These are phyloP conservation scores for Lycocorax pyrrhopterus DNA, from an alignment of 2,113 vertebrate species.

Conservation along the genomic window DNA sequence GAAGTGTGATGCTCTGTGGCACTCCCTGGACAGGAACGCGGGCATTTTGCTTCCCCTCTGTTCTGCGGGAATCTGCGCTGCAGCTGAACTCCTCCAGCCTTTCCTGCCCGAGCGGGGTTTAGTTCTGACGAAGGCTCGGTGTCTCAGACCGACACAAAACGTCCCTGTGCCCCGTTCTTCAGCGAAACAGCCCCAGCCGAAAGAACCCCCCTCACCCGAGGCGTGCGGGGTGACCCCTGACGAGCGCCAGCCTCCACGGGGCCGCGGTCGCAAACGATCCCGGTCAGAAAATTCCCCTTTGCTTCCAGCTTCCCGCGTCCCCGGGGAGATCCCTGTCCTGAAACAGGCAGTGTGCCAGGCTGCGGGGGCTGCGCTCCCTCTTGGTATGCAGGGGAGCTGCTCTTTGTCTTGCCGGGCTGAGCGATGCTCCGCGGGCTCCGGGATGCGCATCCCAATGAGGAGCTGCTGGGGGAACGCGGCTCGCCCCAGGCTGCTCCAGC, in stretches of 20 bases:
- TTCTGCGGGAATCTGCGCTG: not conserved
- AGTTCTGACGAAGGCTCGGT: not conserved
- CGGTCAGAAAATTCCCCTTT: slow-evolving; percentile 1
- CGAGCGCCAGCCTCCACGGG: not conserved
- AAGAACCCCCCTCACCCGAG: not conserved
- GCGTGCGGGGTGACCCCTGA: not conserved
- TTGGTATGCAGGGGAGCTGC: not conserved
- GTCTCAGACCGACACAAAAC: not conserved
- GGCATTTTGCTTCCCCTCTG: not conserved
- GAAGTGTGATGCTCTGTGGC: not conserved
- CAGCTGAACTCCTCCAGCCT: not conserved
- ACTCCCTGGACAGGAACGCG: not conserved
- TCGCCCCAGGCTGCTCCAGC: not conserved
- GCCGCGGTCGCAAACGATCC: not conserved
- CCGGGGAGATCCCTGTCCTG: not conserved
- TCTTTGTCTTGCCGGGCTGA: fast-evolving
- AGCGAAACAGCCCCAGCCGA: not conserved
- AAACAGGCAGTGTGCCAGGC: no score
- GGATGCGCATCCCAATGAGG: slow-evolving; percentile 62
- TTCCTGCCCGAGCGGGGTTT: not conserved
- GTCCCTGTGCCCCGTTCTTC: not conserved
- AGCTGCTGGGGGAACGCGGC: not conserved
- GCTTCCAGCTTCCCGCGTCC: not conserved
- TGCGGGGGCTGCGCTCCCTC: no score
- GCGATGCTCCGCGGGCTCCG: not conserved